These are phyloP conservation scores for Conger conger DNA, from an alignment of 2,113 vertebrate species.

Conservation along the genomic window DNA sequence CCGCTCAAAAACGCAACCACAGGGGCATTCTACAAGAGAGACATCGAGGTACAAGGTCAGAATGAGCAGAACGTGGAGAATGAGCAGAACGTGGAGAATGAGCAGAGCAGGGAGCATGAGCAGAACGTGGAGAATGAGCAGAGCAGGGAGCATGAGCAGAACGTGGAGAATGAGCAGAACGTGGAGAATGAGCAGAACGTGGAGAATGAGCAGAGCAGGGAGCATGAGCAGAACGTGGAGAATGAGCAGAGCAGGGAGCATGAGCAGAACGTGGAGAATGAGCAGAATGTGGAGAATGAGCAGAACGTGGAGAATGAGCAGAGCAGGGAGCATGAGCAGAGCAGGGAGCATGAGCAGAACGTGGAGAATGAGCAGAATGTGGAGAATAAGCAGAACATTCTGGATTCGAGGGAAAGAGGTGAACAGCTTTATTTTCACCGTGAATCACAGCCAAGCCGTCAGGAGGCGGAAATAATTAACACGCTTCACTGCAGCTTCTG, in stretches of 20 bases:
- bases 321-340: background rate
- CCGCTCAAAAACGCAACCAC: background rate
- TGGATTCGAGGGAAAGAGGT: background rate
- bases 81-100: no score
- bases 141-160: no score
- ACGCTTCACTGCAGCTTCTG: background rate
- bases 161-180: background rate
- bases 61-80: background rate
- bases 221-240: background rate
- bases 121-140: background rate
- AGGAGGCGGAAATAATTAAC: background rate
- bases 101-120: background rate
- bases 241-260: no score
- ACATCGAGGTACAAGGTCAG: no score
- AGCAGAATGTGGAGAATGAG: background rate
- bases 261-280: background rate
- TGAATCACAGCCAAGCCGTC: background rate
- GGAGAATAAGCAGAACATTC: background rate
- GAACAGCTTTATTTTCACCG: background rate
- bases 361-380: background rate
- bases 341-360: background rate
- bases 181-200: background rate
- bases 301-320: background rate
- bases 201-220: no score
- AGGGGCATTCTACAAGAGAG: background rate